phyloP scores from a whole-genome alignment of 2,113 vertebrate species.

The Henicopernis longicauda region DNA sequence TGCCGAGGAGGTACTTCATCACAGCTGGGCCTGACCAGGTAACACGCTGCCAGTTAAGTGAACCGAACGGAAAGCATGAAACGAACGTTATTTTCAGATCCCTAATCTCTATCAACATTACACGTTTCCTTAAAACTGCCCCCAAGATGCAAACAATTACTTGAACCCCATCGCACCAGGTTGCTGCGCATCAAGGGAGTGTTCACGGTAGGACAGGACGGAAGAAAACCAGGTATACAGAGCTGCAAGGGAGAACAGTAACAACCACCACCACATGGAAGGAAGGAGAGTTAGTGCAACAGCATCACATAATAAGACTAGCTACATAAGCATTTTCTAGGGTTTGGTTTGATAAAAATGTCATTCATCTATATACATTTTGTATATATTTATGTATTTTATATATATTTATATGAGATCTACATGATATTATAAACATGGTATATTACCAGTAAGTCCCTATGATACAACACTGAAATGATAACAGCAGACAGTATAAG shows the following conservation, averaged over 20 bases:
- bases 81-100: not conserved
- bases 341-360: not conserved
- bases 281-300: not conserved
- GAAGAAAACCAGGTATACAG: not conserved
- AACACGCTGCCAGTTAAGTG: not conserved
- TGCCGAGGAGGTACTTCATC: not conserved
- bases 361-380: not conserved
- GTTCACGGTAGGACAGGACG: not conserved
- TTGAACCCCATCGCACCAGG: accelerated
- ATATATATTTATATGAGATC: not conserved
- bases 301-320: not conserved
- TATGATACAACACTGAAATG: not conserved
- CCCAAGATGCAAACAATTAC: not conserved
- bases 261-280: not conserved
- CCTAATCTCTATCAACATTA: not conserved
- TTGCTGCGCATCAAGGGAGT: not conserved
- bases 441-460: not conserved
- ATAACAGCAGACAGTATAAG: not conserved
- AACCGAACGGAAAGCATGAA: not conserved
- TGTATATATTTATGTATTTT: no score
- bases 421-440: not conserved
- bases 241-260: not conserved
- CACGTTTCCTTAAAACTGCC: not conserved
- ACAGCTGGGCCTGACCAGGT: not conserved
- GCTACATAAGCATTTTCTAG: not conserved